Evolutionary conservation across 2,888 invertebrate species (phyloP).

Genomic region (Carcina quercana): DNA sequence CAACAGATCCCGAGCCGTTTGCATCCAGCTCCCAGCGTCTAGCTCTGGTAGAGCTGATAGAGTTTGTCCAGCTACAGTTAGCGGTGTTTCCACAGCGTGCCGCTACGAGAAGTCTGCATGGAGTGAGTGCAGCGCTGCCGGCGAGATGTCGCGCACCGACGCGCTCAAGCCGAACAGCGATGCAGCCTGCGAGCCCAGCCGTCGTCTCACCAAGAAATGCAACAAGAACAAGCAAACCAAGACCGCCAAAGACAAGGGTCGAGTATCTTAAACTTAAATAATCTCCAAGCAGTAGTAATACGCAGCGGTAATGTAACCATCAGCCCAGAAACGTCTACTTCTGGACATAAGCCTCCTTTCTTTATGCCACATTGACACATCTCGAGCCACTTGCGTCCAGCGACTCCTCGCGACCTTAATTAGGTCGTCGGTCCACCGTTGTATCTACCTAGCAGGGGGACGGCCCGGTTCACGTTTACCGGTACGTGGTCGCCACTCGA

Average conservation of each 20-base stretch:
- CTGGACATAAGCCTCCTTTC: not conserved
- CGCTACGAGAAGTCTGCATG: constrained; percentile 92
- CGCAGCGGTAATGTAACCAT: no score
- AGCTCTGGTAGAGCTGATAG: no score
- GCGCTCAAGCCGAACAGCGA: constrained; percentile 88
- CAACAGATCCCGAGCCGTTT: no score
- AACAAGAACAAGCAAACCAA: constrained; percentile 81
- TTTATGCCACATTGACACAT: not conserved
- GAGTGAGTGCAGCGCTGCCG: constrained; percentile 87
- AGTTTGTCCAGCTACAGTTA: no score
- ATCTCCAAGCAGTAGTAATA: not conserved
- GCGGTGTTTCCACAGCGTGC: constrained; percentile 75
- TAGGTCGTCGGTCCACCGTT: not conserved
- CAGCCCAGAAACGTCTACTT: no score
- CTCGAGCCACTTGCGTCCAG: not conserved
- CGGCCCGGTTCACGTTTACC: no score
- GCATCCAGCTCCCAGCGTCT: no score
- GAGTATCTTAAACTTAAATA: constrained; percentile 11
- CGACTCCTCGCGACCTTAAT: not conserved
- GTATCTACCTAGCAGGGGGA: no score
- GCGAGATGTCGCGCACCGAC: constrained; percentile 88
- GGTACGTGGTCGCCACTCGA: no score
- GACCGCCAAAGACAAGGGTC: constrained; percentile 77
- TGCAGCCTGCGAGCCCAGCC: constrained; percentile 86
- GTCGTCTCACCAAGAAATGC: constrained; percentile 90